These are phyloP conservation scores for Colaptes auratus DNA, from an alignment of 2,113 vertebrate species.

Conservation along the genomic window DNA sequence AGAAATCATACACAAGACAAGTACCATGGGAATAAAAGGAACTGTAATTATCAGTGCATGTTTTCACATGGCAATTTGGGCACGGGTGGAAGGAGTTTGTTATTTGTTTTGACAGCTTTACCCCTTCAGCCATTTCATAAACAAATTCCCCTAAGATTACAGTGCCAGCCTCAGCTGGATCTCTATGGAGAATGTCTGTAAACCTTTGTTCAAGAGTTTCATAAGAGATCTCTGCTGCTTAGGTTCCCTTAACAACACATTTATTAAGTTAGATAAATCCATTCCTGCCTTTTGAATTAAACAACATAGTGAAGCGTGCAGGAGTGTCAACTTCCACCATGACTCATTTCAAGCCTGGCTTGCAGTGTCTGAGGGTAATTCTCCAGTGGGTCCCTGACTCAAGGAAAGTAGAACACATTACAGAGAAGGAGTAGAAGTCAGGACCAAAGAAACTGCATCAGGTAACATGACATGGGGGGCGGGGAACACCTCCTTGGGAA, in stretches of 20 bases:
- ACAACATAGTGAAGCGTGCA: not conserved
- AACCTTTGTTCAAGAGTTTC: constrained; percentile 17
- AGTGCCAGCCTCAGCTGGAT: not conserved
- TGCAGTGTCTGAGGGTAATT: not conserved
- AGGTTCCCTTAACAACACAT: constrained; percentile 2
- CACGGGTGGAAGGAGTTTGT: not conserved
- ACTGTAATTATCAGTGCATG: not conserved
- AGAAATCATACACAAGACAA: not conserved
- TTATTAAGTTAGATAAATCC: constrained; percentile 24
- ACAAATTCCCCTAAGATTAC: not conserved
- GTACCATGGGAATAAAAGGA: not conserved
- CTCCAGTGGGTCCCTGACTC: not conserved
- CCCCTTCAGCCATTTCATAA: not conserved
- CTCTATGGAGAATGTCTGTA: not conserved
- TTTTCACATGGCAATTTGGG: not conserved
- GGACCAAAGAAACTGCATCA: not conserved
- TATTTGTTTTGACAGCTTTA: not conserved
- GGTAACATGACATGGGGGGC: not conserved
- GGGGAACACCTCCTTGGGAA: not conserved
- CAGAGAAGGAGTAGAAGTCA: not conserved
- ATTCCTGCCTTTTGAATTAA: constrained; percentile 4
- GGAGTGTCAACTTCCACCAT: not conserved
- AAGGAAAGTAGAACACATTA: constrained; percentile 2
- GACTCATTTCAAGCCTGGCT: not conserved
- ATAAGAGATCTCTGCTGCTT: not conserved